A percentile compares a stretch with the other conserved stretches of the same genome.
Evolutionary conservation across 2,113 vertebrate species (phyloP).

Genomic region (Xiphophorus maculatus): DNA sequence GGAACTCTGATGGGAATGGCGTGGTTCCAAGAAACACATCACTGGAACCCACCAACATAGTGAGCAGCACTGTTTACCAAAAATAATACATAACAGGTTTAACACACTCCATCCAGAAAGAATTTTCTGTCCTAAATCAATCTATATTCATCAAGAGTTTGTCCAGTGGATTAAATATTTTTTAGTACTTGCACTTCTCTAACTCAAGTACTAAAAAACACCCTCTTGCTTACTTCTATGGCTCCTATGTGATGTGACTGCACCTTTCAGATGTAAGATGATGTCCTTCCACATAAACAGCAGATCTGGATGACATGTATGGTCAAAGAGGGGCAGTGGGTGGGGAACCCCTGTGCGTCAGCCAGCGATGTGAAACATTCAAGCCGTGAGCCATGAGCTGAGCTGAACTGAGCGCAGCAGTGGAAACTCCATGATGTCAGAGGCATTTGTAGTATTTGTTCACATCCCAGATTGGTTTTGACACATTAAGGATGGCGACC

Average conservation of each 20-base stretch:
- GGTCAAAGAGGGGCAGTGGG: constrained; percentile 63
- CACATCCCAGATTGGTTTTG: constrained; percentile 51
- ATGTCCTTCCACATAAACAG: constrained; percentile 42
- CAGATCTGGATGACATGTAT: constrained; percentile 58
- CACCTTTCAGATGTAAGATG: constrained; percentile 50
- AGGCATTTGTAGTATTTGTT: constrained; percentile 47
- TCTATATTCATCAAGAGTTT: too few relatives aligned
- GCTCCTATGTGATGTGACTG: constrained; percentile 13
- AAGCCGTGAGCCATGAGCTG: constrained; percentile 59
- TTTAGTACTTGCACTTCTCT: neutral
- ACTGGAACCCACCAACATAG: too few relatives aligned
- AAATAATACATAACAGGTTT: too few relatives aligned
- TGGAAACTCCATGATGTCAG: constrained; percentile 80
- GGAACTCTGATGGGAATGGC: too few relatives aligned
- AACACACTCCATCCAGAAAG: too few relatives aligned
- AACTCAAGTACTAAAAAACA: neutral
- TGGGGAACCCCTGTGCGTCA: constrained; percentile 70
- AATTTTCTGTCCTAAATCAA: too few relatives aligned
- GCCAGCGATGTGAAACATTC: constrained; percentile 70
- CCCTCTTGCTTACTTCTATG: neutral
- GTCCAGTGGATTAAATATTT: too few relatives aligned
- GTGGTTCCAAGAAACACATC: too few relatives aligned
- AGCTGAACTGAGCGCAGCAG: constrained; percentile 53
- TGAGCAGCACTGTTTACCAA: too few relatives aligned
- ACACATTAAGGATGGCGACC: constrained; percentile 49